These are phyloP conservation scores for Spermophilus dauricus DNA, from an alignment of 2,113 vertebrate genomes.

Conservation along the genomic window DNA sequence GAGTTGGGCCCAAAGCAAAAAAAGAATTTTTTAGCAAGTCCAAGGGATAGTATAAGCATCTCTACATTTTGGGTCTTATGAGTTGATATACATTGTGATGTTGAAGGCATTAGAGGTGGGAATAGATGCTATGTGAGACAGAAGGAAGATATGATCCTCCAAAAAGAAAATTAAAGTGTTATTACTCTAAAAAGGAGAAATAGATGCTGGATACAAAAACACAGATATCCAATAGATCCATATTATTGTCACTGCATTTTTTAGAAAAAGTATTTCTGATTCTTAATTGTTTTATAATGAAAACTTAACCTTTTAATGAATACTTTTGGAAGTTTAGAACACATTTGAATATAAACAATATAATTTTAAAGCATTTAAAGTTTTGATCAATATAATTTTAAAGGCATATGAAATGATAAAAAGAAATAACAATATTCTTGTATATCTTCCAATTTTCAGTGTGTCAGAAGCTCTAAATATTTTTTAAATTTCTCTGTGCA, in stretches of 20 bases:
- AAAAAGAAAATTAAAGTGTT: neutral
- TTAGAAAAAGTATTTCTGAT: neutral
- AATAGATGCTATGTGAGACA: neutral
- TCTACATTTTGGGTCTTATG: neutral
- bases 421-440: neutral
- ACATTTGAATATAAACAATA: slow-evolving; percentile 18
- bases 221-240: neutral
- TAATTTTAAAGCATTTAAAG: slow-evolving; percentile 23
- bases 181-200: slow-evolving; percentile 1
- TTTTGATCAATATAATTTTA: slow-evolving; percentile 22
- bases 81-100: neutral
- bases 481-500: slow-evolving; percentile 25
- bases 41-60: neutral
- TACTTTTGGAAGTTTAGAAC: slow-evolving; percentile 41
- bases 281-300: slow-evolving; percentile 1
- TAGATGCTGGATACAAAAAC: slow-evolving; percentile 4
- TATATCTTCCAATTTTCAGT: slow-evolving; percentile 12
- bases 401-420: slow-evolving; percentile 26
- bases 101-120: neutral
- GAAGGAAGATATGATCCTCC: neutral
- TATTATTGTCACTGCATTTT: neutral
- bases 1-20: neutral
- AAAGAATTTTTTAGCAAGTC: neutral
- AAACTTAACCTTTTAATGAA: neutral
- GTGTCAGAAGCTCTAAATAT: slow-evolving; percentile 1